Conservation (phyloP, 2,113 vertebrate genomes). For the Brachionichthys hirsutus region DNA sequence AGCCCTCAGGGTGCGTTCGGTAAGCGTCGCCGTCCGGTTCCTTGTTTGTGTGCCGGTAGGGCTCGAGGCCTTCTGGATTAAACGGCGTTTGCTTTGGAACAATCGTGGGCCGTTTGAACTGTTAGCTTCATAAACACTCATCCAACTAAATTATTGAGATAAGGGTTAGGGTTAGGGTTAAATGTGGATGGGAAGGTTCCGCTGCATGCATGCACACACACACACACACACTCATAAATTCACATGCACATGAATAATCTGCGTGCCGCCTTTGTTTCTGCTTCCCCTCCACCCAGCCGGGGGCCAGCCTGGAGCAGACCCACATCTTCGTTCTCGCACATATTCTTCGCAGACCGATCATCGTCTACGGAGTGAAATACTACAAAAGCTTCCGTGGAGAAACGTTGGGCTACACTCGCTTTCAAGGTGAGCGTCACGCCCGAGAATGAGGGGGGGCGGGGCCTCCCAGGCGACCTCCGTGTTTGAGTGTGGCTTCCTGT, state of each 20-base stretch:
- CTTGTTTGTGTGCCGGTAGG: no score
- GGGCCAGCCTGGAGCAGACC: constrained; percentile 98
- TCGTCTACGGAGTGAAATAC: constrained; percentile 99
- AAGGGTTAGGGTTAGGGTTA: no score
- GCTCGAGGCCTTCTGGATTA: no score
- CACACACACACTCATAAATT: not conserved
- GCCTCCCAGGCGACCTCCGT: constrained; percentile 4
- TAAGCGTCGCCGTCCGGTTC: no score
- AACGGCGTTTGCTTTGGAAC: no score
- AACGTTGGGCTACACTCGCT: constrained; percentile 95
- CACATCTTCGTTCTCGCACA: constrained; percentile 99
- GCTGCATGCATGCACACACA: not conserved
- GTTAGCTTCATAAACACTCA: no score
- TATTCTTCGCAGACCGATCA: constrained; percentile 98
- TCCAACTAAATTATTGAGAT: no score
- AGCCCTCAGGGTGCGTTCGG: not conserved
- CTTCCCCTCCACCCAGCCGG: constrained; percentile 79
- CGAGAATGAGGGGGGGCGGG: not conserved
- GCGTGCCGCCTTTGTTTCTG: not conserved
- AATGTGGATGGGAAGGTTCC: no score
- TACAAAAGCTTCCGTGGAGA: constrained; percentile 99
- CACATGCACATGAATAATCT: not conserved
- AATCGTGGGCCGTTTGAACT: no score
- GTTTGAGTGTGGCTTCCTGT: constrained; percentile 5
- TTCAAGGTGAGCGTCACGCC: constrained; percentile 99